Conservation (phyloP, 2,797 vertebrate species). For the Tragopan temminckii region DNA sequence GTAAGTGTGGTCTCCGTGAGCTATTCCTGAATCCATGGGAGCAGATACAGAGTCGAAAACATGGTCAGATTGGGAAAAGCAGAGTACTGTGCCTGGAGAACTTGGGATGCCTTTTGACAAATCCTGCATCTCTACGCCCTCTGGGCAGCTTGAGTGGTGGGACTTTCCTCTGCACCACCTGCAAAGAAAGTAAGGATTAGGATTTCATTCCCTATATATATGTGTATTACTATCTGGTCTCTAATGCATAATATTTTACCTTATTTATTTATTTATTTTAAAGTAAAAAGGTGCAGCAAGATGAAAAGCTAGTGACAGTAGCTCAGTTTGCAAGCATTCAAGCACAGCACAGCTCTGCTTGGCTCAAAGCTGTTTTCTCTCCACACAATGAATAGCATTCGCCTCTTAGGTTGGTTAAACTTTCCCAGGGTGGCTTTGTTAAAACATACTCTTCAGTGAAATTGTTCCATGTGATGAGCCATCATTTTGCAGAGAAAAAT, state of each 20-base stretch:
- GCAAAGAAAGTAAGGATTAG: not conserved
- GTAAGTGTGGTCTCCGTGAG: not conserved
- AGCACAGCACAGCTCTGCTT: not conserved
- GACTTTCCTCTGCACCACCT: not conserved
- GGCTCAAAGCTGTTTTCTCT: not conserved
- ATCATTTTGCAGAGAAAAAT: not conserved
- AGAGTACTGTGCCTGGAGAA: accelerated
- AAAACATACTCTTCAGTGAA: not conserved
- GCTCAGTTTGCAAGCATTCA: not conserved
- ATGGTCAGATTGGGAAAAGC: not conserved
- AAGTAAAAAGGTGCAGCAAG: not conserved
- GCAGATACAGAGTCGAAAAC: accelerated
- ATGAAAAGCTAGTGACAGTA: not conserved
- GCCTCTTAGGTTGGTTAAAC: not conserved
- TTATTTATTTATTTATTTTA: not conserved
- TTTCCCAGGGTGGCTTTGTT: not conserved
- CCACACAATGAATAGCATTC: not conserved
- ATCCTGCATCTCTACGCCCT: not conserved
- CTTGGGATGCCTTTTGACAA: not conserved
- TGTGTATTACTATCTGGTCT: not conserved
- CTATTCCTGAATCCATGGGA: not conserved
- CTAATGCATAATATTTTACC: accelerated
- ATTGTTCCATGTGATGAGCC: not conserved
- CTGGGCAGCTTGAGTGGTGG: not conserved
- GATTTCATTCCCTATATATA: not conserved